Evolutionary conservation across 2,797 vertebrate species (phyloP).

Genomic region (Loriculus beryllinus): DNA sequence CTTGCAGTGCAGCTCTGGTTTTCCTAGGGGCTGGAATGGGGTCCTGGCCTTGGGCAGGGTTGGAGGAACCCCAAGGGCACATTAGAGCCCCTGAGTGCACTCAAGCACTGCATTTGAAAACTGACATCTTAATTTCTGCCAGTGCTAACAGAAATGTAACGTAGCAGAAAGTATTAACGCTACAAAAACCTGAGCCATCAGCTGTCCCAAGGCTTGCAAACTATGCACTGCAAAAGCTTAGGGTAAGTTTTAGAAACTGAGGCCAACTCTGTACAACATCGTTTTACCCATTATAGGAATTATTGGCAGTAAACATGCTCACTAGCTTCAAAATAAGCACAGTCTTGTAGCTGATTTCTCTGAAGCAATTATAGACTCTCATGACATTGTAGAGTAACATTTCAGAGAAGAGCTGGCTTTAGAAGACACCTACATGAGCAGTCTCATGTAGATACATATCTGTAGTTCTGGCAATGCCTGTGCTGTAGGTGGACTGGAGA

Average conservation of each 20-base stretch:
- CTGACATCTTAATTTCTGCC: neutral
- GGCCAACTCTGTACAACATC: neutral
- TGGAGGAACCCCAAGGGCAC: accelerated
- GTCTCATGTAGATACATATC: accelerated
- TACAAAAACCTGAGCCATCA: neutral
- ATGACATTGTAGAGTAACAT: accelerated
- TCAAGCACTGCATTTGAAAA: neutral
- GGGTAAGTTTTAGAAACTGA: neutral
- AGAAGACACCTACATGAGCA: neutral
- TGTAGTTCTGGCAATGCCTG: neutral
- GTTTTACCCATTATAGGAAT: neutral
- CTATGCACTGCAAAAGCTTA: neutral
- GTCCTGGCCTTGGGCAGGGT: neutral
- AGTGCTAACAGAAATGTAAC: accelerated
- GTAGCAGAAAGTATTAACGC: accelerated
- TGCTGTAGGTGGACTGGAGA: neutral
- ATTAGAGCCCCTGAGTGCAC: too few relatives aligned
- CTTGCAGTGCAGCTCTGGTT: accelerated
- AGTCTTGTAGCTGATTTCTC: neutral
- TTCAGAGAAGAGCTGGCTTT: neutral
- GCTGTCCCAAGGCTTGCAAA: neutral
- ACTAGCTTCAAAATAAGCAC: neutral
- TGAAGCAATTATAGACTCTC: neutral
- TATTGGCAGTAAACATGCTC: neutral
- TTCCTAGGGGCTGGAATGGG: neutral